phyloP scores from a whole-genome alignment of 2,888 invertebrate species.

The Helicoverpa assulta region DNA sequence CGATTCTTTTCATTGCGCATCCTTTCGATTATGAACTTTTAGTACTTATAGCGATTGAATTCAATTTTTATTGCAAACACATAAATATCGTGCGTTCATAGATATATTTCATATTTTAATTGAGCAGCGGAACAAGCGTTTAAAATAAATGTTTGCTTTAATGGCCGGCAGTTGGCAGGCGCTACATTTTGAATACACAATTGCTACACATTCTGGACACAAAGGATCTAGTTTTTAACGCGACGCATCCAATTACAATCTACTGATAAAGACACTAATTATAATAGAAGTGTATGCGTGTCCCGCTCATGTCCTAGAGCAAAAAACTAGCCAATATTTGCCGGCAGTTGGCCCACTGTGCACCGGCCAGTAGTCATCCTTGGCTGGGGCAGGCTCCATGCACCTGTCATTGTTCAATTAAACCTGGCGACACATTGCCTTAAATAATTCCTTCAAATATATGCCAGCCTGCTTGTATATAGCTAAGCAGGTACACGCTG shows the following conservation, averaged over 20 bases:
- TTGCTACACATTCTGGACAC: conserved; percentile 63
- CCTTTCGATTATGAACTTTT: conserved; percentile 17
- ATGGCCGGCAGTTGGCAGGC: conserved; percentile 48
- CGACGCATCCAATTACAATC: conserved; percentile 79
- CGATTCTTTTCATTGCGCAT: conserved; percentile 19
- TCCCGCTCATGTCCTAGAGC: conserved; percentile 69
- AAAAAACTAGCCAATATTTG: conserved; percentile 79
- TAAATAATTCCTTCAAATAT: conserved; percentile 82
- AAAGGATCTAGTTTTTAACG: conserved; percentile 73
- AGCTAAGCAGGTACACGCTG: conserved; percentile 30
- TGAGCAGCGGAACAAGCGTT: conserved; percentile 31
- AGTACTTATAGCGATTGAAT: conserved; percentile 21
- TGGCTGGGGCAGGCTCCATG: conserved; percentile 76
- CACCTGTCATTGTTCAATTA: conserved; percentile 87
- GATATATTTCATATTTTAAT: conserved; percentile 40
- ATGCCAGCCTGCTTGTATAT: conserved; percentile 62
- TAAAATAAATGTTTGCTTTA: conserved; percentile 46
- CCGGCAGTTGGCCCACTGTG: conserved; percentile 75
- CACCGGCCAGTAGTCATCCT: conserved; percentile 87
- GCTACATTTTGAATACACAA: conserved; percentile 49
- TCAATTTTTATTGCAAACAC: conserved; percentile 11
- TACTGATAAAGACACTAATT: conserved; percentile 84
- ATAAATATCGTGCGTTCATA: conserved; percentile 20
- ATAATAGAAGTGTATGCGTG: conserved; percentile 78
- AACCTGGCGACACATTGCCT: conserved; percentile 85